phyloP scores from a whole-genome alignment of 1,140 invertebrate genomes.

The Megalopta genalis region DNA sequence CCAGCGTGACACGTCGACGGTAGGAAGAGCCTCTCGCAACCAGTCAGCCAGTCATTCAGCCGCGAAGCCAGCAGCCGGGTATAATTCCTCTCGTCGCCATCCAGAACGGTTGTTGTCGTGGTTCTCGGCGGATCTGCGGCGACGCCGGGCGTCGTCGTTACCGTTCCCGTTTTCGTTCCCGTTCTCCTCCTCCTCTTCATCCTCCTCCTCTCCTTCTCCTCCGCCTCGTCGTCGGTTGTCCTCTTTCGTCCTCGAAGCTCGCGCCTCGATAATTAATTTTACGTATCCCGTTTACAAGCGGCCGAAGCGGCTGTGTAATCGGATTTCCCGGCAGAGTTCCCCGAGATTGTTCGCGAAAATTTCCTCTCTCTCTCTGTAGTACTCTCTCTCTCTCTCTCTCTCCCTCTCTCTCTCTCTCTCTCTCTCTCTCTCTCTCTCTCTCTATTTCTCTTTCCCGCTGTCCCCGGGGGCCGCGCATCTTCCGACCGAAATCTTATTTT shows the following conservation, averaged over 20 bases:
- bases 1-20: constrained; percentile 53
- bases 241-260: constrained; percentile 54
- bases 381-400: not conserved
- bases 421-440: too few relatives aligned
- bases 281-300: constrained; percentile 78
- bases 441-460: too few relatives aligned
- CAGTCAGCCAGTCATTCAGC: constrained; percentile 44
- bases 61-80: constrained; percentile 65
- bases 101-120: not conserved
- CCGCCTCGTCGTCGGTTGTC: not conserved
- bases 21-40: constrained; percentile 69
- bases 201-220: not conserved
- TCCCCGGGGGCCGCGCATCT: too few relatives aligned
- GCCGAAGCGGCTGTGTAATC: constrained; percentile 73
- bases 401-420: too few relatives aligned
- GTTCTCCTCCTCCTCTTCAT: not conserved
- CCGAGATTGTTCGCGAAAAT: constrained; percentile 72
- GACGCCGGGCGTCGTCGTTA: constrained; percentile 38
- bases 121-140: constrained; percentile 38
- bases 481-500: too few relatives aligned
- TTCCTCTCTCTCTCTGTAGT: not conserved
- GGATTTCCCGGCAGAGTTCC: constrained; percentile 74
- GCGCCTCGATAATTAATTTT: constrained; percentile 77
- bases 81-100: constrained; percentile 63
- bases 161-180: constrained; percentile 11